A percentile compares a stretch with the other conserved stretches of the same genome.
Evolutionary conservation across 2,888 invertebrate species (phyloP).

Genomic region (Harpagoxenus sublaevis): DNA sequence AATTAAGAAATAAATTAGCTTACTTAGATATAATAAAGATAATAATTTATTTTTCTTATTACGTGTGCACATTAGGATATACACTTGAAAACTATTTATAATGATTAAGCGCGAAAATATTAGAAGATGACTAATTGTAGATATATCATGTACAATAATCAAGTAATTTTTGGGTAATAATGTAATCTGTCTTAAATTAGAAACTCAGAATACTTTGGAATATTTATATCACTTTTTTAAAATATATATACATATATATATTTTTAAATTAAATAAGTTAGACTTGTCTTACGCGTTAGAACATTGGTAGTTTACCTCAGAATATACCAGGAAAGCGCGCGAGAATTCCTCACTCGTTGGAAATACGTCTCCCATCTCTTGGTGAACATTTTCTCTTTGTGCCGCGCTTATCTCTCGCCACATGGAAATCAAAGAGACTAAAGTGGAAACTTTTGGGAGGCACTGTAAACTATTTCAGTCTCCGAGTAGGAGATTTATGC

Average conservation of each 20-base stretch:
- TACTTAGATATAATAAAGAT: background rate
- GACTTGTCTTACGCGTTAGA: background rate
- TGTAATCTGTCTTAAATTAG: background rate
- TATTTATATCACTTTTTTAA: background rate
- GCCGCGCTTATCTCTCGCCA: constrained; percentile 29
- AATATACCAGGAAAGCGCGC: constrained; percentile 1
- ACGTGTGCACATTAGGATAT: background rate
- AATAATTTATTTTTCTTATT: background rate
- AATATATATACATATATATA: background rate
- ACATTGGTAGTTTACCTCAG: constrained; percentile 10
- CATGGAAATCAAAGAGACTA: constrained; percentile 45
- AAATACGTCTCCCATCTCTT: constrained; percentile 24
- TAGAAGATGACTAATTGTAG: background rate
- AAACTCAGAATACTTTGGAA: background rate
- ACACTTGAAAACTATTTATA: background rate
- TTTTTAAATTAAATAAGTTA: background rate
- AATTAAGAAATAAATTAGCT: constrained; percentile 6
- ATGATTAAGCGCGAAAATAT: background rate
- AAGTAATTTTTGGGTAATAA: background rate
- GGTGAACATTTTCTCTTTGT: constrained; percentile 33
- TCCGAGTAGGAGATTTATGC: constrained; percentile 6
- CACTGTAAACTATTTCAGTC: constrained; percentile 33
- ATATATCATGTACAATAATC: background rate
- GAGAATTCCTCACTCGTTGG: constrained; percentile 30
- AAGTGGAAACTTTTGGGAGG: constrained; percentile 33